Base-by-base conservation (phyloP, 2,797 vertebrate species). In the Acanthurus leucopareius region DNA sequence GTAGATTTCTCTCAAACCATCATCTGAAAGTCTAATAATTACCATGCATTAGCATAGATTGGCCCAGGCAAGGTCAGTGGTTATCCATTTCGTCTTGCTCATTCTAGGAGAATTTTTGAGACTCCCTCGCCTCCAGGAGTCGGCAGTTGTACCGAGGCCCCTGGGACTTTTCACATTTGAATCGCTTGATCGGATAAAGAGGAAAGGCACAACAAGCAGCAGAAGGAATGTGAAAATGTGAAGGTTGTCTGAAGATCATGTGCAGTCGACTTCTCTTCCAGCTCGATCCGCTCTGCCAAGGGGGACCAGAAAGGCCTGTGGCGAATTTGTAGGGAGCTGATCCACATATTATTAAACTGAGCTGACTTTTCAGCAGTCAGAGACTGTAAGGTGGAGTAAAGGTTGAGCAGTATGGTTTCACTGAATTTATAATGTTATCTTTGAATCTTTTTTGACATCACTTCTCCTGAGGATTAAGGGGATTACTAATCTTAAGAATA, bases 31-130 rank as follows among this genome's bases (percentile, higher is more conserved):
- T 86, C 42, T 59, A 71, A 81, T 85, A 82, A 89, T 84, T 73
- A 71, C 59, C 77, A 75, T 75, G 58, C 59, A 86, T 92, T 89
- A 89, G 69, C 85, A 89, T 82, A 91, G 70, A 91, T 93, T 78
- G 91, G 66, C 76, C 20, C 65, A 16, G 75, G 20, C 79, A 79
- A 87, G 86, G 80, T 88, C 82, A 83, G 9, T 68, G 60, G 76
- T 79, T 78, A 82, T 86, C 79, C 8, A 70, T 83, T 85, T 86
- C 53, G 71, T 84, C 68, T 54, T 28, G 25, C 38, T 66, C n/a
- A 38, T 49, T 81, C 49, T 25, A 17, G 25, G 45, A 58, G 51
- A 66, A 57, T 51, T 69, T 69, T 62, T 59, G 15, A 82, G 58
- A 52, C 13, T 80, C 19, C 17, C 17, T 47, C 60, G 22, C 35